phyloP scores from a whole-genome alignment of 92 coral and sea anemone genomes.

The Zoanthus solanderi region DNA sequence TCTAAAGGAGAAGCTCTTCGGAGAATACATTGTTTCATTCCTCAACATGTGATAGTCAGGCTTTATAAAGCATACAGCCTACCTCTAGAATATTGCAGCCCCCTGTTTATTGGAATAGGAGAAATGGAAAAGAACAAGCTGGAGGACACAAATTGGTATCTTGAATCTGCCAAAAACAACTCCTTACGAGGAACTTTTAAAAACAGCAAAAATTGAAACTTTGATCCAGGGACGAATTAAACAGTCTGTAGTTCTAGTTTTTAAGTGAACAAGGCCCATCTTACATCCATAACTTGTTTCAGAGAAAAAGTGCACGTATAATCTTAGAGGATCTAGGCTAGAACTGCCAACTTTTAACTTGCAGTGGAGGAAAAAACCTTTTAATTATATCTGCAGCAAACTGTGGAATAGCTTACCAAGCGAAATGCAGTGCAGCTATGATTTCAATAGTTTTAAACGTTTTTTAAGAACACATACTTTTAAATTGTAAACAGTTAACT shows the following conservation, averaged over 20 bases:
- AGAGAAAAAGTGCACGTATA: too few relatives aligned
- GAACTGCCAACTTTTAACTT: neutral
- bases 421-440: neutral
- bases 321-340: too few relatives aligned
- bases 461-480: too few relatives aligned
- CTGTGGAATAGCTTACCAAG: neutral
- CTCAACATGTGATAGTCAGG: neutral
- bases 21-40: neutral
- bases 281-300: too few relatives aligned
- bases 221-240: neutral
- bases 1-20: slow-evolving; percentile 1
- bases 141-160: neutral
- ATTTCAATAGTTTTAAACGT: neutral
- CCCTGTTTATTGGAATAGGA: slow-evolving; percentile 25
- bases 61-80: slow-evolving; percentile 43
- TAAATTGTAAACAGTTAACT: neutral
- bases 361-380: neutral
- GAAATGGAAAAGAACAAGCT: slow-evolving; percentile 2
- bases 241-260: neutral
- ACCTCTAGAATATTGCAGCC: slow-evolving; percentile 44
- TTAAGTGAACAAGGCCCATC: too few relatives aligned
- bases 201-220: neutral
- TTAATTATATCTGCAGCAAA: too few relatives aligned
- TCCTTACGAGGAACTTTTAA: neutral
- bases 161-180: neutral